phyloP scores from a whole-genome alignment of 2,113 vertebrate species.

The Gorsachius goisagi region DNA sequence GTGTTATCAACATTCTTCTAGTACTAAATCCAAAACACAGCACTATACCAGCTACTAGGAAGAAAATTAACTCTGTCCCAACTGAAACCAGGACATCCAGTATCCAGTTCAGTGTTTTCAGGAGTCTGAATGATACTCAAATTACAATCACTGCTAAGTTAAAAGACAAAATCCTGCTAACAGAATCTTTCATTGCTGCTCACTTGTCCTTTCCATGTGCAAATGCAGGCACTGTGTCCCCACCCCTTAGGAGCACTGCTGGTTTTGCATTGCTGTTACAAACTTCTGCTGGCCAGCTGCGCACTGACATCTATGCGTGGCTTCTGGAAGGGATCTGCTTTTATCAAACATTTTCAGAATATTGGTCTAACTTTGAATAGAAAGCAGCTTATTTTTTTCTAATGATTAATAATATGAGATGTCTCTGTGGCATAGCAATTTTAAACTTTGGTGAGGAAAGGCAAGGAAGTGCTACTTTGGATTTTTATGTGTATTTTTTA shows the following conservation, averaged over 20 bases:
- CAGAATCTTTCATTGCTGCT: neutral
- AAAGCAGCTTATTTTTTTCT: neutral
- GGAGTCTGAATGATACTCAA: neutral
- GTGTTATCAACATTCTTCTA: too few species aligned
- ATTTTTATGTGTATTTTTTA: neutral
- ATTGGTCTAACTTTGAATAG: neutral
- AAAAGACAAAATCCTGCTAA: neutral
- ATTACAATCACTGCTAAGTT: neutral
- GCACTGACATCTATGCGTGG: neutral
- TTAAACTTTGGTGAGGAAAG: neutral
- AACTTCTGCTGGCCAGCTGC: neutral
- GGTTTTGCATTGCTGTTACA: neutral
- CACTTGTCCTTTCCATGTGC: neutral
- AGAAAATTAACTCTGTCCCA: too few species aligned
- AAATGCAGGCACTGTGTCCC: neutral
- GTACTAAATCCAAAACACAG: too few species aligned
- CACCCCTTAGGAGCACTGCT: neutral
- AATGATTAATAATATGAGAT: neutral
- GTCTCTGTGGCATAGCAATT: neutral
- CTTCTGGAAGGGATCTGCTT: neutral
- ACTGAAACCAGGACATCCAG: too few species aligned
- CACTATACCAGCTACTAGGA: too few species aligned
- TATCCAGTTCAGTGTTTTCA: neutral
- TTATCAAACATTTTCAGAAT: neutral
- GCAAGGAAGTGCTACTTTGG: neutral